Conservation (phyloP, 2,113 vertebrate species). For the Grus americana region DNA sequence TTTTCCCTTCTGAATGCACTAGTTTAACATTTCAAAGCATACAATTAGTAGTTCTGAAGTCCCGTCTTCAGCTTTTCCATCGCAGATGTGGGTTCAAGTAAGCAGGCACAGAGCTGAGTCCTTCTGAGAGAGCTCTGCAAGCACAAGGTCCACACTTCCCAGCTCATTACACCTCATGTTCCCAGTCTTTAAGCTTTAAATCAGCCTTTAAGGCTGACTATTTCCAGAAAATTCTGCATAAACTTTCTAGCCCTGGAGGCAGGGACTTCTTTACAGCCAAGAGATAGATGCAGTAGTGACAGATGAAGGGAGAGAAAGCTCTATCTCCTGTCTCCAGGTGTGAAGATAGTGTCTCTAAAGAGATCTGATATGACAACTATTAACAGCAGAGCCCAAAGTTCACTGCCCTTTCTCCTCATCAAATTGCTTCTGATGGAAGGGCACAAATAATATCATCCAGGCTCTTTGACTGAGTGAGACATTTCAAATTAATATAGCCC, state of each 20-base stretch:
- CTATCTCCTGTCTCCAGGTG: background rate
- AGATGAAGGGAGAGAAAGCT: background rate
- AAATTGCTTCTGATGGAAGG: background rate
- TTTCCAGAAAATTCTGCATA: background rate
- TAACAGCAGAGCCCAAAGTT: background rate
- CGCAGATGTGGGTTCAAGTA: background rate
- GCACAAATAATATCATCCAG: background rate
- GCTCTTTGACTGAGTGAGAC: background rate
- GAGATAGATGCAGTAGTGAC: background rate
- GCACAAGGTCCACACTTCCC: background rate
- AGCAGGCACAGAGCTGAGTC: background rate
- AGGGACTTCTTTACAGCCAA: background rate
- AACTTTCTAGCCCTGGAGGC: background rate
- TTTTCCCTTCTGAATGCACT: background rate
- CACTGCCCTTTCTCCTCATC: background rate
- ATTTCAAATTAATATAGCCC: background rate
- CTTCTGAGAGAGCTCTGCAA: background rate
- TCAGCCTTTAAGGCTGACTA: background rate
- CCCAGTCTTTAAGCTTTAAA: background rate
- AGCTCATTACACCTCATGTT: fast-evolving
- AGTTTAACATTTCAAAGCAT: background rate
- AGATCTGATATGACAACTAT: background rate
- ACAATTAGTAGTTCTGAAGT: background rate
- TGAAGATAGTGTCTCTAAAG: background rate
- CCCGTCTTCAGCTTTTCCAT: background rate